Evolutionary conservation across 1,140 invertebrate species (phyloP).

Genomic region (Pissodes strobi): DNA sequence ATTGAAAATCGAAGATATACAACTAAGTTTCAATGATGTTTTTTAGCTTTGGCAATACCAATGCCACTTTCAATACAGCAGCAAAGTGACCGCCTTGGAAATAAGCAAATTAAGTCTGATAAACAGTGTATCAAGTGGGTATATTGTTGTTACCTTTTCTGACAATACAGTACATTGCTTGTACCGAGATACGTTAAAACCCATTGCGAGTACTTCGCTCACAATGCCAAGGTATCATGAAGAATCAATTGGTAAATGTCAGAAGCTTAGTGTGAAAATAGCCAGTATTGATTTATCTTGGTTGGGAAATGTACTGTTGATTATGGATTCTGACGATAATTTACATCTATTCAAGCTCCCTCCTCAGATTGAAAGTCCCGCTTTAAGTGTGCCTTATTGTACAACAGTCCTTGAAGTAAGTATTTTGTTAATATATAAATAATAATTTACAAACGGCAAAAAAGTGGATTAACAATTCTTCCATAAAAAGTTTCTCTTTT

Average conservation of each 20-base stretch:
- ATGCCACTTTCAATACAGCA: slow-evolving; percentile 62
- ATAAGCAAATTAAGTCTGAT: slow-evolving; percentile 68
- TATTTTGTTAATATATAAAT: background rate
- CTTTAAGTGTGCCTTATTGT: slow-evolving; percentile 69
- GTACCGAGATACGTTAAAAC: slow-evolving; percentile 75
- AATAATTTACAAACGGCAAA: background rate
- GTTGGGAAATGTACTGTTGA: slow-evolving; percentile 75
- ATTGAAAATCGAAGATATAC: too few relatives aligned
- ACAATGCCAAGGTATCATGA: slow-evolving; percentile 60
- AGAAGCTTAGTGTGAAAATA: slow-evolving; percentile 56
- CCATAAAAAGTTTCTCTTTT: too few relatives aligned
- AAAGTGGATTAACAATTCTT: background rate
- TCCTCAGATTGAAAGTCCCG: slow-evolving; percentile 65
- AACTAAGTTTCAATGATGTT: too few relatives aligned
- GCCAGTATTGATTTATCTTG: slow-evolving; percentile 75
- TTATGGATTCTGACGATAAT: slow-evolving; percentile 75
- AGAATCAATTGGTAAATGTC: slow-evolving; percentile 59
- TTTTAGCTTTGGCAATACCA: slow-evolving; percentile 71
- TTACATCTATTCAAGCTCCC: slow-evolving; percentile 71
- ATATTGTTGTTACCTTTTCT: slow-evolving; percentile 71
- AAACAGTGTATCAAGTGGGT: slow-evolving; percentile 64
- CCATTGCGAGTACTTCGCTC: slow-evolving; percentile 62
- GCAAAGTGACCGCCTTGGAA: slow-evolving; percentile 59
- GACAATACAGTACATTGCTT: slow-evolving; percentile 79
- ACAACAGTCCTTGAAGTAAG: slow-evolving; percentile 73